Evolutionary conservation across 2,797 vertebrate species (phyloP).

Genomic region (Smutsia gigantea): DNA sequence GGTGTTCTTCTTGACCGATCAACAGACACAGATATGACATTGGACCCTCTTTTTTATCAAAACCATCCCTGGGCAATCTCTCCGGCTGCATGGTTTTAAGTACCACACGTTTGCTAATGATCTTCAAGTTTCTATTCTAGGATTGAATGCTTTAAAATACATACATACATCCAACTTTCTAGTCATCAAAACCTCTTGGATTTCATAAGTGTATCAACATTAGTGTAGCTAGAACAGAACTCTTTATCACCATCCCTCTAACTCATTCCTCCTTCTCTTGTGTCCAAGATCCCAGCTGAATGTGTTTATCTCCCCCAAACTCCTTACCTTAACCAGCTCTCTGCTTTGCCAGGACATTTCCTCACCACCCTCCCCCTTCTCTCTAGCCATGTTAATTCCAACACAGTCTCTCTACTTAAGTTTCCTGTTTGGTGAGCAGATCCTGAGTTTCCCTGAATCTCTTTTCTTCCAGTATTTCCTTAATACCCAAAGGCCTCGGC

Average conservation of each 20-base stretch:
- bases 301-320: background rate
- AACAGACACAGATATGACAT: accelerated
- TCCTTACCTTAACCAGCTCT: background rate
- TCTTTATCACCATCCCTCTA: background rate
- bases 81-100: background rate
- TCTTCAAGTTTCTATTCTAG: background rate
- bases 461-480: background rate
- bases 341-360: background rate
- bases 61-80: background rate
- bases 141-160: background rate
- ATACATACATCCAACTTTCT: background rate
- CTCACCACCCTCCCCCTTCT: background rate
- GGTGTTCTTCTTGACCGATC: background rate
- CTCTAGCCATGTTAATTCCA: background rate
- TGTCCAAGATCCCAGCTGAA: background rate
- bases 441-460: background rate
- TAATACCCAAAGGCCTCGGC: background rate
- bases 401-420: background rate
- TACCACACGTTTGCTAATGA: background rate
- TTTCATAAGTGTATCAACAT: background rate
- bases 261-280: background rate
- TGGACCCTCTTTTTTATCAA: background rate
- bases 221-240: background rate
- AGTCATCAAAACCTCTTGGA: background rate
- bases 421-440: background rate